These are phyloP conservation scores for Eriosoma lanigerum DNA, from an alignment of 1,140 invertebrate species.

Conservation along the genomic window DNA sequence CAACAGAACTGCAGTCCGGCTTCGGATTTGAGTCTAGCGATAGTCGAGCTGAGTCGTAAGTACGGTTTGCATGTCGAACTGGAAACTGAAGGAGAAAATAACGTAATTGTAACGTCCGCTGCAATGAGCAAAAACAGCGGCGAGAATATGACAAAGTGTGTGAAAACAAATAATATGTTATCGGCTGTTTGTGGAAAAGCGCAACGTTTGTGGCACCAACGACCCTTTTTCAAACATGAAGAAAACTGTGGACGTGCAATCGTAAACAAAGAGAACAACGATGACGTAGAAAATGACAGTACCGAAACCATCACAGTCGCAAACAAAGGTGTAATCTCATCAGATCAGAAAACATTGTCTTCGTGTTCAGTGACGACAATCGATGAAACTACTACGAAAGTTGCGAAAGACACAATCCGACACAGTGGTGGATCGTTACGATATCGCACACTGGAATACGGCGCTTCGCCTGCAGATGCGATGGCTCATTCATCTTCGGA, in stretches of 20 bases:
- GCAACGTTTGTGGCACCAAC: slow-evolving; percentile 9
- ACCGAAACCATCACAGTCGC: not conserved
- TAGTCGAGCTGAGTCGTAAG: not conserved
- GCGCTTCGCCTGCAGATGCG: not conserved
- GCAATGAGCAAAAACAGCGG: not conserved
- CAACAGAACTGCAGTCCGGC: not conserved
- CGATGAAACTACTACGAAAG: not conserved
- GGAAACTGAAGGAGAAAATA: not conserved
- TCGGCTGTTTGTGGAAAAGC: not conserved
- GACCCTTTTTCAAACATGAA: not conserved
- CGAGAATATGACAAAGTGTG: not conserved
- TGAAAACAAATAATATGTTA: not conserved
- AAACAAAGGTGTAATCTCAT: not conserved
- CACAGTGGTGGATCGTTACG: not conserved
- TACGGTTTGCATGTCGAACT: slow-evolving; percentile 5
- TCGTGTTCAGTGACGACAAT: not conserved
- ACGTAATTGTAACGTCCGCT: not conserved
- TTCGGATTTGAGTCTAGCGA: not conserved
- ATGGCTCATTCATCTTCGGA: not conserved
- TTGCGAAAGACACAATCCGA: not conserved
- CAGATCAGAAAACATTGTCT: not conserved
- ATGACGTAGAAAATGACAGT: not conserved
- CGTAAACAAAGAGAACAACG: not conserved
- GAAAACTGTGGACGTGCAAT: not conserved
- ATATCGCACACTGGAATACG: slow-evolving; percentile 23